These are phyloP conservation scores for Eulemur macaco DNA, from an alignment of 2,113 vertebrate genomes.

Conservation along the genomic window DNA sequence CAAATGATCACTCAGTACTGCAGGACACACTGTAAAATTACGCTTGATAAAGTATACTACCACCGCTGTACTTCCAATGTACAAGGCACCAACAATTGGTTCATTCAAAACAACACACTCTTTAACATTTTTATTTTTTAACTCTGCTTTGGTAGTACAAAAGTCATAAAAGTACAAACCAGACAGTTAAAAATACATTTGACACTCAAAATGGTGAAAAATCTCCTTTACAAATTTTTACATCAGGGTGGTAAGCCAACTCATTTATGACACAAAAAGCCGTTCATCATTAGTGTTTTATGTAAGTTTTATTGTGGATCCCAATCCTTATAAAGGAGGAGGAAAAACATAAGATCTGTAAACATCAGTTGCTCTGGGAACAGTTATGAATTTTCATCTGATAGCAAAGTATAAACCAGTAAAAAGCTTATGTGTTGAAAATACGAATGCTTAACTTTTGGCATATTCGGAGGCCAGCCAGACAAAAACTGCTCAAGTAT, in stretches of 20 bases:
- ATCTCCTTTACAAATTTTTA: constrained; percentile 66
- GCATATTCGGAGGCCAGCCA: constrained; percentile 64
- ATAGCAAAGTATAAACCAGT: constrained; percentile 67
- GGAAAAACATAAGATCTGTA: constrained; percentile 42
- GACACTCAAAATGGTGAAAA: constrained; percentile 75
- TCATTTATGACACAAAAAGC: constrained; percentile 17
- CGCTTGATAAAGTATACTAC: neutral
- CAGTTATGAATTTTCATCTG: neutral
- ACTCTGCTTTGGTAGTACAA: constrained; percentile 85
- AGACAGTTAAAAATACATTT: constrained; percentile 85
- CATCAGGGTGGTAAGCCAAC: constrained; percentile 39
- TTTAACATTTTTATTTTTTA: constrained; percentile 77
- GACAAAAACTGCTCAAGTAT: constrained; percentile 76
- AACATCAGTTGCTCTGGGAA: constrained; percentile 49
- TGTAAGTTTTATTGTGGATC: neutral
- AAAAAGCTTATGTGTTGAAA: constrained; percentile 63
- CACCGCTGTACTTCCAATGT: neutral
- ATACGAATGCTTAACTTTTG: constrained; percentile 57
- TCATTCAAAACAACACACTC: neutral
- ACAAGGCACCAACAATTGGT: no score
- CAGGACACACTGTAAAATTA: neutral
- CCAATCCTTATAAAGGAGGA: constrained; percentile 4
- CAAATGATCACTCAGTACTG: neutral
- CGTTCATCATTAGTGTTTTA: constrained; percentile 75
- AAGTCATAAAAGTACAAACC: constrained; percentile 83